Evolutionary conservation across 2,888 invertebrate species (phyloP).

Genomic region (Acronicta alni): DNA sequence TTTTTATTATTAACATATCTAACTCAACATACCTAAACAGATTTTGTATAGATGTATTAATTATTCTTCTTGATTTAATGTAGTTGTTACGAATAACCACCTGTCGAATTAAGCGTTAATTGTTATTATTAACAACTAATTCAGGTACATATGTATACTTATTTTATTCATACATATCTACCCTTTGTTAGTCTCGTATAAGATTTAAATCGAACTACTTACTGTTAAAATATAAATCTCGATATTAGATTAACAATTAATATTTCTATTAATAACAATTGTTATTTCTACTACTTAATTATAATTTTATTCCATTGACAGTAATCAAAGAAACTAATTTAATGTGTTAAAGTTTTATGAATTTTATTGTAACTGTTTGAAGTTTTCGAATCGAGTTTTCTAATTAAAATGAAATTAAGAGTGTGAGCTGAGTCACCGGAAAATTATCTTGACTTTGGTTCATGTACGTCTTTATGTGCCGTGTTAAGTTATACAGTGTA

Average conservation of each 20-base stretch:
- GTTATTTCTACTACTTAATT: not conserved
- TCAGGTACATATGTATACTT: constrained; percentile 55
- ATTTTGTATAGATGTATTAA: constrained; percentile 13
- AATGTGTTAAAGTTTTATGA: too few relatives aligned
- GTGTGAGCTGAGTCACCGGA: too few relatives aligned
- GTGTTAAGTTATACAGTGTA: too few relatives aligned
- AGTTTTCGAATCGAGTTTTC: too few relatives aligned
- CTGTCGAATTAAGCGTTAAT: constrained; percentile 17
- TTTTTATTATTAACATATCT: not conserved
- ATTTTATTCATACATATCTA: constrained; percentile 35
- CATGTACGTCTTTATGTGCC: too few relatives aligned
- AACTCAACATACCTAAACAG: constrained; percentile 4
- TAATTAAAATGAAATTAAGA: too few relatives aligned
- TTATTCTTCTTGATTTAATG: constrained; percentile 5
- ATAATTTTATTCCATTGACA: not conserved
- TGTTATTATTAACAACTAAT: constrained; percentile 34
- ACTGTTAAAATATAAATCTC: not conserved
- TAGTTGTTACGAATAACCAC: constrained; percentile 33
- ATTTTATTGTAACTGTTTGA: too few relatives aligned
- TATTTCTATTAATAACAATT: too few relatives aligned
- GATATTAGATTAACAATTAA: not conserved
- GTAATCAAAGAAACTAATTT: not conserved
- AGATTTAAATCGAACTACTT: constrained; percentile 7
- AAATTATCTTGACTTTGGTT: too few relatives aligned
- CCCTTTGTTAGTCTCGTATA: constrained; percentile 21